These are phyloP conservation scores for Camptogramma bilineatum DNA, from an alignment of 2,888 invertebrate species.

Conservation along the genomic window DNA sequence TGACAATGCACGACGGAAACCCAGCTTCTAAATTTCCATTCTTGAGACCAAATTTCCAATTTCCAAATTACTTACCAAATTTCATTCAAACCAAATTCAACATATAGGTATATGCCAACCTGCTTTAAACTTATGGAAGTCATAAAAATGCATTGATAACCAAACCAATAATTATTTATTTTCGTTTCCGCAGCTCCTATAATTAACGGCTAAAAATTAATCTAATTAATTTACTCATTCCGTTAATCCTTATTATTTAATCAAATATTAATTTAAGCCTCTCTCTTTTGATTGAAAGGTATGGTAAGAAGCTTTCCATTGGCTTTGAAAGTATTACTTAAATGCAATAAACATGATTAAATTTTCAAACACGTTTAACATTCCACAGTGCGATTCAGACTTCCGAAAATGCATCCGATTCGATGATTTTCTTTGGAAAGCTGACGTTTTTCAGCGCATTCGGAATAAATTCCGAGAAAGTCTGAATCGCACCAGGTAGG, in stretches of 20 bases:
- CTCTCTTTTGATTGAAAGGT: neutral
- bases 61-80: too few relatives aligned
- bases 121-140: neutral
- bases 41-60: too few relatives aligned
- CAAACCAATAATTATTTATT: neutral
- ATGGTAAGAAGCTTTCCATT: neutral
- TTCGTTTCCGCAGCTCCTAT: neutral
- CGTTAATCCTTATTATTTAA: constrained; percentile 4
- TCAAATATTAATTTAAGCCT: constrained; percentile 4
- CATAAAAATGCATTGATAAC: neutral
- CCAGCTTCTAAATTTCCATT: too few relatives aligned
- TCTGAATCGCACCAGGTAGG: too few relatives aligned
- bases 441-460: too few relatives aligned
- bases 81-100: too few relatives aligned
- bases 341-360: neutral
- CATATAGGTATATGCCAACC: neutral
- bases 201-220: neutral
- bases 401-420: too few relatives aligned
- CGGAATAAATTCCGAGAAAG: too few relatives aligned
- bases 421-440: too few relatives aligned
- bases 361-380: neutral
- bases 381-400: too few relatives aligned
- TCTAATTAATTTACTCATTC: constrained; percentile 2
- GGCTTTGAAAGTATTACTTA: neutral
- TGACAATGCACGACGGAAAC: too few relatives aligned